These are phyloP conservation scores for Bombus pascuorum DNA, from an alignment of 1,140 invertebrate species.

Conservation along the genomic window DNA sequence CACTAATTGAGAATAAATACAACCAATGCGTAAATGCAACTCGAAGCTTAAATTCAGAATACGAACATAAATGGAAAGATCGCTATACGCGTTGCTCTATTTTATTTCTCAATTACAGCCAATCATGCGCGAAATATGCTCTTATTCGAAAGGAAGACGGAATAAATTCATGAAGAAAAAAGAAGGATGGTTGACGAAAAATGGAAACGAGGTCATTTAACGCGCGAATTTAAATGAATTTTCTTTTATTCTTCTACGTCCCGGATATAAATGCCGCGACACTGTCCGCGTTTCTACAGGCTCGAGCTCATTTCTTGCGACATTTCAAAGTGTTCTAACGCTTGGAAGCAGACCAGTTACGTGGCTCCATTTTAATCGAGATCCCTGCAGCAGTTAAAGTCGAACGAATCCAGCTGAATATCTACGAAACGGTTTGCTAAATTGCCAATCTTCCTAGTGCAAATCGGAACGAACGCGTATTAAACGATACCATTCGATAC, in stretches of 20 bases:
- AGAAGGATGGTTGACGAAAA: background rate
- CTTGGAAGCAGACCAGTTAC: background rate
- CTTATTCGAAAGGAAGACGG: no score
- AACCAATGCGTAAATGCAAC: background rate
- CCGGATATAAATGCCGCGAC: no score
- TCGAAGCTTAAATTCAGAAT: background rate
- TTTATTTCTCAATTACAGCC: background rate
- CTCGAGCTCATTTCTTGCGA: background rate
- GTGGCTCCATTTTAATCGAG: slow-evolving; percentile 11
- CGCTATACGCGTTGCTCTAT: background rate
- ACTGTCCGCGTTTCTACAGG: background rate
- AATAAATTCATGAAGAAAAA: background rate
- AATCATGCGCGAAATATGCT: no score
- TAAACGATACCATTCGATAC: background rate
- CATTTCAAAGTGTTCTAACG: slow-evolving; percentile 8
- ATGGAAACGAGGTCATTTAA: background rate
- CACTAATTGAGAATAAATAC: no score
- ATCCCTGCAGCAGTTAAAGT: slow-evolving; percentile 2
- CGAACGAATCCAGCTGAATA: background rate
- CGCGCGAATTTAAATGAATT: background rate
- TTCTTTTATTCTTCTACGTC: background rate
- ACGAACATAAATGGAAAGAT: no score
- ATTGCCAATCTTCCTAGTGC: background rate
- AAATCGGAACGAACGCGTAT: background rate
- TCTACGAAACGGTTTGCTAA: slow-evolving; percentile 12